These are phyloP conservation scores for Melikaiella ostensackeni DNA, from an alignment of 2,888 invertebrate genomes.

Conservation along the genomic window DNA sequence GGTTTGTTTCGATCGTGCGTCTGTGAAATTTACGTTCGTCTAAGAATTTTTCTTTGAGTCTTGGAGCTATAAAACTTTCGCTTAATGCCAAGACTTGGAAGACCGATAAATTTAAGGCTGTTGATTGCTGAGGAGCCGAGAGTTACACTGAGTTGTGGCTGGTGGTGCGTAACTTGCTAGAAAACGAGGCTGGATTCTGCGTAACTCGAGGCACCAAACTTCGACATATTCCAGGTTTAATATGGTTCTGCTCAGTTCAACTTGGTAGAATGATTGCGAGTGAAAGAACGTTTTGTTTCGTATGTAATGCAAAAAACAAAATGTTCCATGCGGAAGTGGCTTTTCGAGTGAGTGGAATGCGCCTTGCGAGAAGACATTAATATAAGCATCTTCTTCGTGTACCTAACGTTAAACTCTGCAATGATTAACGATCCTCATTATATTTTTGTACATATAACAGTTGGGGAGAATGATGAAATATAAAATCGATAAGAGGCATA, in stretches of 20 bases:
- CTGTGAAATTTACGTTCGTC: conserved; percentile 37
- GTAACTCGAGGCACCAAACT: neutral
- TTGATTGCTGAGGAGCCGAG: neutral
- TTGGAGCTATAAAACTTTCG: conserved; percentile 15
- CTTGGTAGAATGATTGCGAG: conserved; percentile 29
- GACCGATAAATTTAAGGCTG: conserved; percentile 25
- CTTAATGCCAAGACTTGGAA: conserved; percentile 14
- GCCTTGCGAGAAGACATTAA: conserved; percentile 32
- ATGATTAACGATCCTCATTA: conserved; percentile 72
- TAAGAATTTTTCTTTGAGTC: neutral
- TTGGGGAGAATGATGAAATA: conserved; percentile 63
- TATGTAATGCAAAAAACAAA: conserved; percentile 44
- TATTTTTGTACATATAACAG: conserved; percentile 73
- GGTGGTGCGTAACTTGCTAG: neutral
- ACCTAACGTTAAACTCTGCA: conserved; percentile 58
- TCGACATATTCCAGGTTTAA: conserved; percentile 21
- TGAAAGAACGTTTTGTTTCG: conserved; percentile 10
- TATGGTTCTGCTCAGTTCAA: neutral
- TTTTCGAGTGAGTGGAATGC: conserved; percentile 33
- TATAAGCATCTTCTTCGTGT: conserved; percentile 43
- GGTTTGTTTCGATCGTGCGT: conserved; percentile 15
- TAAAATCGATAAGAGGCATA: conserved; percentile 32
- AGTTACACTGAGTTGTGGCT: neutral
- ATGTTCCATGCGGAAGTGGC: conserved; percentile 46
- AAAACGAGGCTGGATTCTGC: conserved; percentile 2